Conservation (phyloP, 2,113 vertebrate genomes). For the Macrotus californicus region DNA sequence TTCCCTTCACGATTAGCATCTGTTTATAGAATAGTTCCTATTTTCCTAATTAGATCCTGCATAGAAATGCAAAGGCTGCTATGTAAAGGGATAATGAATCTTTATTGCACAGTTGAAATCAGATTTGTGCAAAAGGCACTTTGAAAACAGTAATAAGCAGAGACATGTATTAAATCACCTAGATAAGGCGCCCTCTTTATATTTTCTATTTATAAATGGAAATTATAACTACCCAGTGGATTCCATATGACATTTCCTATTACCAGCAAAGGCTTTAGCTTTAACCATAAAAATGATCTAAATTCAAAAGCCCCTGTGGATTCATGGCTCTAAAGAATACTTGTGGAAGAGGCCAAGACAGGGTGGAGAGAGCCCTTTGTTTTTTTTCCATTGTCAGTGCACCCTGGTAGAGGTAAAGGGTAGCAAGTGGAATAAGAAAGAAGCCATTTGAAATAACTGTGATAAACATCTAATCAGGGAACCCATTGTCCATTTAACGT, state of each 20-base stretch:
- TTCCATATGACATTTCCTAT: slow-evolving; percentile 84
- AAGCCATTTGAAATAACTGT: slow-evolving; percentile 78
- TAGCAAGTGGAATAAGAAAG: slow-evolving; percentile 74
- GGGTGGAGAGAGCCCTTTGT: slow-evolving; percentile 76
- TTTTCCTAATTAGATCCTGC: slow-evolving; percentile 80
- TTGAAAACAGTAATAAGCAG: slow-evolving; percentile 80
- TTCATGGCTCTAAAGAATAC: slow-evolving; percentile 77
- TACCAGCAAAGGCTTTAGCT: slow-evolving; percentile 78
- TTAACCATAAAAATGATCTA: slow-evolving; percentile 85
- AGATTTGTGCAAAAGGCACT: slow-evolving; percentile 81
- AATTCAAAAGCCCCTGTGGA: slow-evolving; percentile 77
- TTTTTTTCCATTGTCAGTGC: slow-evolving; percentile 74
- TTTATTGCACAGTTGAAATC: slow-evolving; percentile 82
- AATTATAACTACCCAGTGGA: slow-evolving; percentile 78
- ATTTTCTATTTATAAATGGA: slow-evolving; percentile 79
- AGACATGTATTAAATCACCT: slow-evolving; percentile 77
- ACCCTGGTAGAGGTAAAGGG: slow-evolving; percentile 68
- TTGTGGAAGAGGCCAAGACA: slow-evolving; percentile 39
- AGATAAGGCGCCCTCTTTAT: slow-evolving; percentile 74
- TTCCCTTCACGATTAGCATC: slow-evolving; percentile 75
- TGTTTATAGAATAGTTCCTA: slow-evolving; percentile 80
- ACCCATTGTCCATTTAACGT: slow-evolving; percentile 80
- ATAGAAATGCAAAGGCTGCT: slow-evolving; percentile 78
- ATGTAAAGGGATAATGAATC: slow-evolving; percentile 81
- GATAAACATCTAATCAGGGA: slow-evolving; percentile 87